Base-by-base conservation (phyloP, 1,140 invertebrate genomes). In the Pseudachorutes palmiensis region DNA sequence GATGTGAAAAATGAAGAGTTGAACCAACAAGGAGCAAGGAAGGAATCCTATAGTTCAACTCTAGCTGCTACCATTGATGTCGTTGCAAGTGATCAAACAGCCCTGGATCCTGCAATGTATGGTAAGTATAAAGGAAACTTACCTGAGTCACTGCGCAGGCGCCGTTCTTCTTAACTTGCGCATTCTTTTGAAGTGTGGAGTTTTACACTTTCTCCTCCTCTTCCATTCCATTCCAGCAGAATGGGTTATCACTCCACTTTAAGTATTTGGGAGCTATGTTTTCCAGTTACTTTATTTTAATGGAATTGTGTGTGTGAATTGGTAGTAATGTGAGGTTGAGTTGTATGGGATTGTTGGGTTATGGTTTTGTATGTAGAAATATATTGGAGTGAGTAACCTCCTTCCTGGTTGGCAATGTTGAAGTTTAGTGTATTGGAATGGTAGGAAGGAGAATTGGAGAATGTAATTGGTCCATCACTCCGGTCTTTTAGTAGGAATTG, bases 41-140 rank as follows among this genome's bases (percentile, higher is more conserved):
- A 55, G 24, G 51, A 55, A 55, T 55, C 51, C 9, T 63, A 1
- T 64, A 32, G 2, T n/a, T 70, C n/a, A 67, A 60, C 51, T 12
- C 51, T 55, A 5, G 51, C 51, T 41, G 69, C 66, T 30, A 65
- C 64, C 2, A 71, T 68, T 51, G 66, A 71, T 22, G 62, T 62
- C 24, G 66, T 71, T 1, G 66, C 65, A 1, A 68, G 31, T 48
- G 69, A 71, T 28, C 67, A 71, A 58, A 68, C 31, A 30, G 49
- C 58, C 9, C 16, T 64, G 0, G 66, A 68, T 24, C 64, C 62
- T n/a, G 30, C 65, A 2, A 26, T 64, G 5, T 57, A 55, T 28
- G 65, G 69, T 70, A 59, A 45, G 62, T 59, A n/a, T 26, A 45
- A 45, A 45, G 9, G 19, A 45, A 45, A 45, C 19, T 12, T 12